These are phyloP conservation scores for Monopis laevigella DNA, from an alignment of 2,888 invertebrate genomes.

Conservation along the genomic window DNA sequence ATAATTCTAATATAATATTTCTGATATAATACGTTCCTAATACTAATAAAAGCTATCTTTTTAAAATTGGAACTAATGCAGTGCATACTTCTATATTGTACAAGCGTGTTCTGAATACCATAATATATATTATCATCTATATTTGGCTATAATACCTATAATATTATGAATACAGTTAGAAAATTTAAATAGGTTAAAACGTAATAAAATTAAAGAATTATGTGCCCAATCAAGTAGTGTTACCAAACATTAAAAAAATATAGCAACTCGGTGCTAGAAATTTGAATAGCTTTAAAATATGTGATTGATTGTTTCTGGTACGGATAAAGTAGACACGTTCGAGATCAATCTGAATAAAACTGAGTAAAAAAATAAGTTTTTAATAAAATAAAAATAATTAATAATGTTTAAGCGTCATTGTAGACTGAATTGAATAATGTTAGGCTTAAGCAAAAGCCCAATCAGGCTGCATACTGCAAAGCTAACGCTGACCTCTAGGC, in stretches of 20 bases:
- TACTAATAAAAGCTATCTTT: constrained; percentile 1
- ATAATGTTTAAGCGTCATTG: too few relatives aligned
- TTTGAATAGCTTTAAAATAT: background rate
- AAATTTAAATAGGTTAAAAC: too few relatives aligned
- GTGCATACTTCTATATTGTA: constrained; percentile 10
- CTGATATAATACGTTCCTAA: constrained; percentile 2
- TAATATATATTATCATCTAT: too few relatives aligned
- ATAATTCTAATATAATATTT: constrained; percentile 1
- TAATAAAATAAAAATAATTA: background rate
- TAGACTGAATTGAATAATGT: constrained; percentile 1
- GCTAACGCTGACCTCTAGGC: constrained; percentile 10
- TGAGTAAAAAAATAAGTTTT: background rate
- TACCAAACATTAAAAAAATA: background rate
- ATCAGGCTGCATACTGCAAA: constrained; percentile 8
- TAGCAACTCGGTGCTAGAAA: background rate
- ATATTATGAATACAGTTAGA: too few relatives aligned
- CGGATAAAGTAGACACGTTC: background rate
- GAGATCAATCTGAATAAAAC: constrained; percentile 3
- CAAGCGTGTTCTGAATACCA: constrained; percentile 9
- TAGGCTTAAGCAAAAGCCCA: constrained; percentile 11
- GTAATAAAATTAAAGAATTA: background rate
- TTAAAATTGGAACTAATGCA: constrained; percentile 5
- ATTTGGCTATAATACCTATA: too few relatives aligned
- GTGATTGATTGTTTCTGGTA: too few relatives aligned
- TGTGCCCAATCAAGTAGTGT: background rate